Evolutionary conservation across 2,113 vertebrate species (phyloP).

Genomic region (Pluvianellus socialis): DNA sequence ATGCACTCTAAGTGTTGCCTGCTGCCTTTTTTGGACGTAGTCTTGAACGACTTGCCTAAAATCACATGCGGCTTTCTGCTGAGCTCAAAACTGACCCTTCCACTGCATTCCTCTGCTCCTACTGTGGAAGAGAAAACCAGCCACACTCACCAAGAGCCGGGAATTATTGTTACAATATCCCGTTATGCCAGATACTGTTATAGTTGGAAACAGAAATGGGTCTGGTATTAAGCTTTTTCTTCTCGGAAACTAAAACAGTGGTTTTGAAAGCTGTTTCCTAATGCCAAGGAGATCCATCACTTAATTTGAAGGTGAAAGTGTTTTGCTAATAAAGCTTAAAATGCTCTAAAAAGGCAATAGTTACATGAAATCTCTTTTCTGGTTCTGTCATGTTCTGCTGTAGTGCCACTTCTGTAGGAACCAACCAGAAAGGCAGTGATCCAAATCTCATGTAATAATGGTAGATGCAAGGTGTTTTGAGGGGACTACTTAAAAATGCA

Average conservation of each 20-base stretch:
- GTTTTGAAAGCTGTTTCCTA: constrained; percentile 4
- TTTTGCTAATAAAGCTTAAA: constrained; percentile 29
- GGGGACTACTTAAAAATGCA: neutral
- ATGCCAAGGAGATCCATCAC: neutral
- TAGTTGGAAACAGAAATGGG: constrained; percentile 10
- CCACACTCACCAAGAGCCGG: neutral
- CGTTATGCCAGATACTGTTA: constrained; percentile 13
- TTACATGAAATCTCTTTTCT: neutral
- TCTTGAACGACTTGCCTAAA: neutral
- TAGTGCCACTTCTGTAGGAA: neutral
- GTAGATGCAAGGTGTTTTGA: neutral
- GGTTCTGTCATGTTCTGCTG: neutral
- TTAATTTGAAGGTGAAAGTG: constrained; percentile 9
- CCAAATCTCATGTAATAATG: neutral
- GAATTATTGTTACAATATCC: constrained; percentile 27
- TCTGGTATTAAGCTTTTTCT: constrained; percentile 31
- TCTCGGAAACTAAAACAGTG: constrained; percentile 13
- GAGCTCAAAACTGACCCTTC: neutral
- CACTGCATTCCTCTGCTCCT: constrained; percentile 26
- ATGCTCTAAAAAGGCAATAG: neutral
- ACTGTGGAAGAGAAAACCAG: neutral
- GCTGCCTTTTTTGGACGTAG: neutral
- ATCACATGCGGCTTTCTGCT: neutral
- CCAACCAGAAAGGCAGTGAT: neutral
- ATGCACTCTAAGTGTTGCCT: neutral